Evolutionary conservation across 2,113 vertebrate genomes (phyloP).

Genomic region (Columba livia): DNA sequence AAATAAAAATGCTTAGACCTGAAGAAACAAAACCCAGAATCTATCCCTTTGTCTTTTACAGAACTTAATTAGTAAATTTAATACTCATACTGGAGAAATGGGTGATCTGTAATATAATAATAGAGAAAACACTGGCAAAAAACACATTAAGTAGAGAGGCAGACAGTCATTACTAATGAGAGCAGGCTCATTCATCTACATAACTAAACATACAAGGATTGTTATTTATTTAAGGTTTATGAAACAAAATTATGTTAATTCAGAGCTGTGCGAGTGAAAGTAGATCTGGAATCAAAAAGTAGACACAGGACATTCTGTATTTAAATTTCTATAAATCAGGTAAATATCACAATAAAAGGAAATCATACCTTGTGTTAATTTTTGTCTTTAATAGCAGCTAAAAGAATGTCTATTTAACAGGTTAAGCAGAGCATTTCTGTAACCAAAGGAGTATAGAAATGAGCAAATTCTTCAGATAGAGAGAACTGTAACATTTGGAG

Average conservation of each 20-base stretch:
- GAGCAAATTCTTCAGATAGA: background rate
- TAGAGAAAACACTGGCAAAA: background rate
- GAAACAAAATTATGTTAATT: background rate
- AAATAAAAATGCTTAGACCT: background rate
- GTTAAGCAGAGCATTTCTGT: background rate
- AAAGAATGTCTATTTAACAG: background rate
- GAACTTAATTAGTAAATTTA: background rate
- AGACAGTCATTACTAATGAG: background rate
- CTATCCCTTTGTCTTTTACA: background rate
- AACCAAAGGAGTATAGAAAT: constrained; percentile 13
- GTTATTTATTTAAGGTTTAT: background rate
- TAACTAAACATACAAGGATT: background rate
- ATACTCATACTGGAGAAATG: background rate
- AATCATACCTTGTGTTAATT: background rate
- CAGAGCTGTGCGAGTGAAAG: background rate
- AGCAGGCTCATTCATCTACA: background rate
- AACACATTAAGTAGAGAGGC: background rate
- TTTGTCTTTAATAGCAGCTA: constrained; percentile 17
- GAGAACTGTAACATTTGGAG: background rate
- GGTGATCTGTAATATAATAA: background rate
- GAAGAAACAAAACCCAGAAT: background rate
- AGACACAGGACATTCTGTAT: background rate
- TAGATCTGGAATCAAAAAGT: background rate
- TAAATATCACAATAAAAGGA: background rate
- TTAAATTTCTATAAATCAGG: background rate